Conservation (phyloP, 2,888 invertebrate genomes). For the Thereva unica region DNA sequence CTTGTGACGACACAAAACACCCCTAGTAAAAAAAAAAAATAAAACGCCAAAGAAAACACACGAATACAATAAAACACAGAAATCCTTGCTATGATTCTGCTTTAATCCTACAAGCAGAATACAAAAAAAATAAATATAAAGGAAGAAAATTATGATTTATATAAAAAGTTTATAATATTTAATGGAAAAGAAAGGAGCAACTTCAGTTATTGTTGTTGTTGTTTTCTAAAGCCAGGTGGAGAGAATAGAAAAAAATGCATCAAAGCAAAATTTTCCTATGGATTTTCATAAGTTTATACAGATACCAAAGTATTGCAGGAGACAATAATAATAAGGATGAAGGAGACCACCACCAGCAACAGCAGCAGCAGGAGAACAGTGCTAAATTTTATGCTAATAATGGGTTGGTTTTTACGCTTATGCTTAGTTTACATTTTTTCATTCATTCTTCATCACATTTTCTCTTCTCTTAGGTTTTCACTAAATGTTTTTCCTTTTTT, state of each 20-base stretch:
- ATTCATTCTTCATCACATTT: constrained; percentile 5
- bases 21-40: too few species aligned
- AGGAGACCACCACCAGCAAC: too few species aligned
- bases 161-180: constrained; percentile 10
- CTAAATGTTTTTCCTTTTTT: too few species aligned
- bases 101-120: too few species aligned
- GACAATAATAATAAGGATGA: constrained; percentile 25
- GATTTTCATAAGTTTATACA: constrained; percentile 34
- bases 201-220: constrained; percentile 17
- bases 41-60: too few species aligned
- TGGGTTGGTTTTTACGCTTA: constrained; percentile 23
- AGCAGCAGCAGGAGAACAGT: not conserved
- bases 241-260: constrained; percentile 32
- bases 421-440: constrained; percentile 1
- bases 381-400: constrained; percentile 16
- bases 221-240: too few species aligned
- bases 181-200: constrained; percentile 21
- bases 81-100: too few species aligned
- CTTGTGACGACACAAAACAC: too few species aligned
- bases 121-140: too few species aligned
- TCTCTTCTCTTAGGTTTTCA: not conserved
- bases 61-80: too few species aligned
- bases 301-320: constrained; percentile 23
- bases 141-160: constrained; percentile 5
- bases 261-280: constrained; percentile 36